Evolutionary conservation across 2,797 vertebrate genomes (phyloP).

Genomic region (Poliocrania exsul): DNA sequence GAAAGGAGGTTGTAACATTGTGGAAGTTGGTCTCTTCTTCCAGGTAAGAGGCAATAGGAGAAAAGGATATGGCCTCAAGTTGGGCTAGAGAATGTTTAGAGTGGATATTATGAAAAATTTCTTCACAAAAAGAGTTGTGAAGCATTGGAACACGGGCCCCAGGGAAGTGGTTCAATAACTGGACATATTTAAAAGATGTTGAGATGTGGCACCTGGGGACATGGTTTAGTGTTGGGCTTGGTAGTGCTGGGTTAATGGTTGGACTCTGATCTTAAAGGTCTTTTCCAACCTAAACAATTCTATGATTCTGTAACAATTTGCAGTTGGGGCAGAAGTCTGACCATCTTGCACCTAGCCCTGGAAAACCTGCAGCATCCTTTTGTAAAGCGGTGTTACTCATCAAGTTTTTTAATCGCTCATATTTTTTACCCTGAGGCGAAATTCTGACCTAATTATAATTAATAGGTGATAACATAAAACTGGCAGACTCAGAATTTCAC

Average conservation of each 20-base stretch:
- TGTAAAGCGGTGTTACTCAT: background rate
- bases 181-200: background rate
- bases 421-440: background rate
- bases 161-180: background rate
- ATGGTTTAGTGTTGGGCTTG: background rate
- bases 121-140: background rate
- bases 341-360: background rate
- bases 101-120: background rate
- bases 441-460: constrained; percentile 17
- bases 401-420: background rate
- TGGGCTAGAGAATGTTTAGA: background rate
- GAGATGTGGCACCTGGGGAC: background rate
- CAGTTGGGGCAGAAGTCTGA: background rate
- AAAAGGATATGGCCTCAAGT: background rate
- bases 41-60: background rate
- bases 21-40: background rate
- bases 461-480: background rate
- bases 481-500: background rate
- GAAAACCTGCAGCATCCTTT: background rate
- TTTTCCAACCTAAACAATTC: background rate
- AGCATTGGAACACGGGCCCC: background rate
- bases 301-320: background rate
- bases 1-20: background rate
- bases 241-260: background rate
- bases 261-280: background rate